Conservation (phyloP, 2,888 invertebrate genomes). For the Leptopterna dolabrata region DNA sequence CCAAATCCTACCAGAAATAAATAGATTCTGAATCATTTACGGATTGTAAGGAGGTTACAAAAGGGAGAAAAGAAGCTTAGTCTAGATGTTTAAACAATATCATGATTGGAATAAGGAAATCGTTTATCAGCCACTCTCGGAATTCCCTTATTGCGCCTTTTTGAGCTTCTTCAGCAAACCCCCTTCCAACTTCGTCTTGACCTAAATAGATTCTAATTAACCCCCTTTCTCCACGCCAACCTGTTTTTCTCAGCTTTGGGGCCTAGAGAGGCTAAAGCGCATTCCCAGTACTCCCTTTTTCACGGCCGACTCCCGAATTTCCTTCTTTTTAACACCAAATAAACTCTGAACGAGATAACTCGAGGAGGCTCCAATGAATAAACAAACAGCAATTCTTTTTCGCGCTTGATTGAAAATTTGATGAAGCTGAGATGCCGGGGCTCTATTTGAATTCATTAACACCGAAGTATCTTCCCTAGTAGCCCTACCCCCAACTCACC, state of each 20-base stretch:
- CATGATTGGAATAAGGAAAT: not conserved
- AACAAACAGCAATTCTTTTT: slow-evolving; percentile 49
- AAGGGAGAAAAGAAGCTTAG: not conserved
- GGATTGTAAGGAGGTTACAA: not conserved
- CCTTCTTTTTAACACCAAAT: slow-evolving; percentile 48
- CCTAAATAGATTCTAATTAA: slow-evolving; percentile 49
- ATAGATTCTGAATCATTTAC: not conserved
- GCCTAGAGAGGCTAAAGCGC: not conserved
- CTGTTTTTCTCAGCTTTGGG: slow-evolving; percentile 23
- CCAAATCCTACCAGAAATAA: not conserved
- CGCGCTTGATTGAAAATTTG: slow-evolving; percentile 48
- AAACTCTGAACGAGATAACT: slow-evolving; percentile 48
- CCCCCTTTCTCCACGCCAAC: not conserved
- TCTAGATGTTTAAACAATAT: not conserved
- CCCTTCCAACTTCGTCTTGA: not conserved
- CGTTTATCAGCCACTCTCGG: not conserved
- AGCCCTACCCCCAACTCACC: not conserved
- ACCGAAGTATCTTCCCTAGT: not conserved
- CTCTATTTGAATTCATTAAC: slow-evolving; percentile 26
- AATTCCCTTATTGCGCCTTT: not conserved
- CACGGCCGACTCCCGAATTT: slow-evolving; percentile 21
- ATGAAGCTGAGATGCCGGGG: slow-evolving; percentile 28
- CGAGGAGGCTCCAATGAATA: slow-evolving; percentile 32
- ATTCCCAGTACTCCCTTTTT: not conserved
- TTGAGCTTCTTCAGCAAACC: slow-evolving; percentile 20